These are phyloP conservation scores for Sipha maydis DNA, from an alignment of 2,888 invertebrate genomes.

Conservation along the genomic window DNA sequence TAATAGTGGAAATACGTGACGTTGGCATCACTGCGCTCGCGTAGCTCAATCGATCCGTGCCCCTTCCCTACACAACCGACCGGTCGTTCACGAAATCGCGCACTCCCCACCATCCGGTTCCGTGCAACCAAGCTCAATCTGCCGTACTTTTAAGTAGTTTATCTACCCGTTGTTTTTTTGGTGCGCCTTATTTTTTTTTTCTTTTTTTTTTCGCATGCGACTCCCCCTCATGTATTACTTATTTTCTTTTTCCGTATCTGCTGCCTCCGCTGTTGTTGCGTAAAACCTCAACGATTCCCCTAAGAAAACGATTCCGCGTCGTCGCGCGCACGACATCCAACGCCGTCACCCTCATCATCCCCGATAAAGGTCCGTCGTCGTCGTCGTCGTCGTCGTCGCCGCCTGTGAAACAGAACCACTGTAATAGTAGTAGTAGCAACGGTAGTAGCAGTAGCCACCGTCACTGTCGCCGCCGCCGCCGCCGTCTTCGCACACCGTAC, in stretches of 20 bases:
- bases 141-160: slow-evolving; percentile 37
- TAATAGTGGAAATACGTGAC: no score
- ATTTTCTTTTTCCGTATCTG: not conserved
- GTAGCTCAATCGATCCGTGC: slow-evolving; percentile 49
- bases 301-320: slow-evolving; percentile 32
- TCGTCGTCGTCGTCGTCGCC: slow-evolving; percentile 4
- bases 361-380: slow-evolving; percentile 44
- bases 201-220: not conserved
- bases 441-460: not conserved
- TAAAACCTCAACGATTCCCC: slow-evolving; percentile 41
- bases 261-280: slow-evolving; percentile 1
- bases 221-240: slow-evolving; percentile 7
- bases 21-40: slow-evolving; percentile 40
- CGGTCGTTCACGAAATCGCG: not conserved
- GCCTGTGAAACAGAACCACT: slow-evolving; percentile 2
- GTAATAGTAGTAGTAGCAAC: not conserved
- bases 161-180: slow-evolving; percentile 27
- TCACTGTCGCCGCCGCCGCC: not conserved
- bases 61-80: not conserved
- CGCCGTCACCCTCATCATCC: slow-evolving; percentile 54
- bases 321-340: slow-evolving; percentile 49
- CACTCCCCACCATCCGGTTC: slow-evolving; percentile 2
- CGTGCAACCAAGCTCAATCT: not conserved
- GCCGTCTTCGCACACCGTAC: slow-evolving; percentile 10
- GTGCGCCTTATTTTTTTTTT: not conserved